Conservation (phyloP, 2,888 invertebrate species). For the Pyrgus malvae region DNA sequence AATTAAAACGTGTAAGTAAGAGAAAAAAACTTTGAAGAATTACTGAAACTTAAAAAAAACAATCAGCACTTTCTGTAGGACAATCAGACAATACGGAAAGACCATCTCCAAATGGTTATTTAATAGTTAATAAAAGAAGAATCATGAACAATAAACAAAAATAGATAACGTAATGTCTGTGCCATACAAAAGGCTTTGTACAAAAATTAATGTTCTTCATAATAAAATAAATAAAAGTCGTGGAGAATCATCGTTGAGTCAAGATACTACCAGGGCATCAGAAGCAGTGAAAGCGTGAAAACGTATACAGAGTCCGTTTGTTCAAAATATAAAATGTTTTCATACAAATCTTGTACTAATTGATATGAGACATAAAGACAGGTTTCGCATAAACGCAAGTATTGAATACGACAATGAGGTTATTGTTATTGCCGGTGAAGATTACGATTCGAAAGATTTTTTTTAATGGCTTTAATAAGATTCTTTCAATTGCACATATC, state of each 20-base stretch:
- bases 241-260: constrained; percentile 1
- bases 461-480: constrained; percentile 19
- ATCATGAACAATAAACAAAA: no score
- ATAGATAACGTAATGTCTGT: not conserved
- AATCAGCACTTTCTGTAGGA: no score
- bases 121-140: no score
- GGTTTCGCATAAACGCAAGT: constrained; percentile 43
- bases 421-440: constrained; percentile 30
- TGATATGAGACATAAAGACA: constrained; percentile 39
- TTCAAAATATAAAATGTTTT: constrained; percentile 42
- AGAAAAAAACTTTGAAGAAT: no score
- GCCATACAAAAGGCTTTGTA: not conserved
- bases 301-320: constrained; percentile 37
- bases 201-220: constrained; percentile 2
- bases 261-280: constrained; percentile 9
- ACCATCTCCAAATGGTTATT: no score
- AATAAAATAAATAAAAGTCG: constrained; percentile 16
- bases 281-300: constrained; percentile 64
- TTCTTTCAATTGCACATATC: not conserved
- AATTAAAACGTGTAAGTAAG: no score
- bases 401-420: constrained; percentile 32
- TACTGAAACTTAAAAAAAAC: no score
- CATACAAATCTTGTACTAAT: constrained; percentile 52
- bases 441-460: constrained; percentile 21
- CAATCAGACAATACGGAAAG: no score